These are phyloP conservation scores for Drosophila ambigua DNA, from an alignment of 1,140 invertebrate genomes.

Conservation along the genomic window DNA sequence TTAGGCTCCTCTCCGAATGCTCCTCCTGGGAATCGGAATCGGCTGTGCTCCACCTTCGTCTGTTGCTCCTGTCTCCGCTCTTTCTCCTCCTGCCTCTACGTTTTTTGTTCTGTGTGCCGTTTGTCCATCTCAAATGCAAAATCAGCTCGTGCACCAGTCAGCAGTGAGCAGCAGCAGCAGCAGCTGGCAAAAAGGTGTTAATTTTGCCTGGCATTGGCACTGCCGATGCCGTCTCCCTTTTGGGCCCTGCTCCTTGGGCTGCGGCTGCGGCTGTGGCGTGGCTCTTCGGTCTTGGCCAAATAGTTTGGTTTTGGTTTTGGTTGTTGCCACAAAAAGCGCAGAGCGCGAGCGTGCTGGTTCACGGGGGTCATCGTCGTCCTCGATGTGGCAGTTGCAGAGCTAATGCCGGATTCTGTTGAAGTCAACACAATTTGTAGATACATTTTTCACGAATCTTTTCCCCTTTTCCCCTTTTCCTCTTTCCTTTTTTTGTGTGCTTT, in stretches of 20 bases:
- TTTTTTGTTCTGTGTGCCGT: constrained; percentile 2
- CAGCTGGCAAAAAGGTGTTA: constrained; percentile 76
- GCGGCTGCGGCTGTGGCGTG: too few species aligned
- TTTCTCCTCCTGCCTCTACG: constrained; percentile 8
- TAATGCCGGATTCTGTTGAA: constrained; percentile 14
- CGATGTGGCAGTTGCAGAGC: constrained; percentile 38
- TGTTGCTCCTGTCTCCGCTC: neutral
- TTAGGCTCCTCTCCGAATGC: constrained; percentile 63
- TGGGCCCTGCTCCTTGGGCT: constrained; percentile 1
- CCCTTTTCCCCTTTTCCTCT: constrained; percentile 27
- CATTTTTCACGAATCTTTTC: constrained; percentile 67
- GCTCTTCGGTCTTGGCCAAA: constrained; percentile 48
- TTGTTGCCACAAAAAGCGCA: constrained; percentile 56
- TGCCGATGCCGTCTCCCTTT: constrained; percentile 24
- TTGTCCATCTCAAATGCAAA: constrained; percentile 73
- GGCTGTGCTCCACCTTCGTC: constrained; percentile 12
- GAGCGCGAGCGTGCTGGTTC: constrained; percentile 77
- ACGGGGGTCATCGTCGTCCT: constrained; percentile 51
- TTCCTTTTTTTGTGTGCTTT: constrained; percentile 15
- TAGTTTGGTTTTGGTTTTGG: constrained; percentile 35
- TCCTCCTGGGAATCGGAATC: constrained; percentile 57
- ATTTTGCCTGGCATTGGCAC: constrained; percentile 60
- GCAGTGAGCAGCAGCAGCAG: constrained; percentile 8
- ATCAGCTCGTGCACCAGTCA: constrained; percentile 68
- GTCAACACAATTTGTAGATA: constrained; percentile 71